Evolutionary conservation across 2,113 vertebrate genomes (phyloP).

Genomic region (Eublepharis macularius): DNA sequence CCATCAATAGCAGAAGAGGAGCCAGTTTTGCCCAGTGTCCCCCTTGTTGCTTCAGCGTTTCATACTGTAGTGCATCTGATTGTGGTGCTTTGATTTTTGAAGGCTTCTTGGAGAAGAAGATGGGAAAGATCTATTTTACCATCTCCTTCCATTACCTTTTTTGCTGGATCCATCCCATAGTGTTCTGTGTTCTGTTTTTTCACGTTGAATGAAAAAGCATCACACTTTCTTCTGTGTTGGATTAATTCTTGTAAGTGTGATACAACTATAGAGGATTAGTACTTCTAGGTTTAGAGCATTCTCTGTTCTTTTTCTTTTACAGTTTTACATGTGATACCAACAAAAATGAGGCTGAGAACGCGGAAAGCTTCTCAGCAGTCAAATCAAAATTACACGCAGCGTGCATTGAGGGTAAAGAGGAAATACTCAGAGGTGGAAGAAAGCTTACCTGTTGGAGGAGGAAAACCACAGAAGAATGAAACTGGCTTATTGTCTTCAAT

Average conservation of each 20-base stretch:
- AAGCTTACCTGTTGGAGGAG: conserved; percentile 70
- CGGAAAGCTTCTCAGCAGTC: conserved; percentile 95
- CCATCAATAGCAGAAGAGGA: no score
- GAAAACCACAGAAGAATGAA: conserved; percentile 79
- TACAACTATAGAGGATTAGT: accelerated
- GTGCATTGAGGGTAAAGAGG: conserved; percentile 86
- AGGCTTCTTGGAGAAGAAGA: no score
- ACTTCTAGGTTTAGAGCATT: background rate
- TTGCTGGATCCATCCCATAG: no score
- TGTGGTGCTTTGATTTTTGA: no score
- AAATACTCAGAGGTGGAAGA: conserved; percentile 85
- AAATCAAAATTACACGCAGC: conserved; percentile 79
- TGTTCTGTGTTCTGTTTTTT: background rate
- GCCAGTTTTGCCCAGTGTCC: no score
- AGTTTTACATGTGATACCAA: conserved; percentile 89
- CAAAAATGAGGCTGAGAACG: conserved; percentile 98
- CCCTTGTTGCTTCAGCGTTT: no score
- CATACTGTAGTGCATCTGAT: no score
- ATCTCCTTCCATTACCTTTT: no score
- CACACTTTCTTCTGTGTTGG: background rate
- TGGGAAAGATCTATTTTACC: no score
- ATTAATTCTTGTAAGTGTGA: accelerated
- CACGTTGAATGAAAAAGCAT: background rate
- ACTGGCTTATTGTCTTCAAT: conserved; percentile 81
- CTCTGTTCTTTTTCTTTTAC: conserved; percentile 8